Base-by-base conservation (phyloP, 2,888 invertebrate species). In the Nemotelus nigrinus region DNA sequence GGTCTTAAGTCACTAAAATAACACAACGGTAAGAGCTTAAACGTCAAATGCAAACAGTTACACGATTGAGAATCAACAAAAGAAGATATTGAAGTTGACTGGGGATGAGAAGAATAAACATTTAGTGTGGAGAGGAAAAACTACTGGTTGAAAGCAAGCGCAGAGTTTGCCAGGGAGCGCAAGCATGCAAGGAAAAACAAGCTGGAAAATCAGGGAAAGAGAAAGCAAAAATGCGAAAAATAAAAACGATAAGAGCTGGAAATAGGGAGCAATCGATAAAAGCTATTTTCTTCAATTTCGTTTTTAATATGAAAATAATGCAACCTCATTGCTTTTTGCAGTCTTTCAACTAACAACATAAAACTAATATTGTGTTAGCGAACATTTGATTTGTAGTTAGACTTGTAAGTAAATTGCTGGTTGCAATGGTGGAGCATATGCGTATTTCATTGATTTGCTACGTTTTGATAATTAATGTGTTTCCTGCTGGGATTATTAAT, bases 291-390 rank as follows among this genome's bases (percentile, higher is more conserved):
- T 48, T 74, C 63, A 58, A 50, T 74, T 55, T 67, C 44, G 53
- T 41, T 53, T 25, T 39, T 60, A 55, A 50, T 76, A 55, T 48
- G 44, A 60, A 41, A 41, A 63, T 48, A 64, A 76, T 76, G 86
- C 86, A 86, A 86, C 86, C 85, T 86, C 86, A 86, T 86, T 86
- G 86, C 86, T 86, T 84, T 84, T 83, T 76, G 74, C 63, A 74
- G 63, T 60, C 74, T 74, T 60, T 47, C 10, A 47, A 68, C 43
- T 50, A 68, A 39, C 48, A 68, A 47, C 25, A 25, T 68, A 68
- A 60, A 25, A 41, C 5, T 7, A 68, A n/a, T 48, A 50, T 48
- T 63, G 48, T 68, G 50, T 68, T 68, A 68, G 48, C 50, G 39
- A 72, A 55, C 76, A 80, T 48, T 43, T 70, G 65, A 78, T 72